These are phyloP conservation scores for Cheilosia grossa DNA, from an alignment of 2,888 invertebrate genomes.

Conservation along the genomic window DNA sequence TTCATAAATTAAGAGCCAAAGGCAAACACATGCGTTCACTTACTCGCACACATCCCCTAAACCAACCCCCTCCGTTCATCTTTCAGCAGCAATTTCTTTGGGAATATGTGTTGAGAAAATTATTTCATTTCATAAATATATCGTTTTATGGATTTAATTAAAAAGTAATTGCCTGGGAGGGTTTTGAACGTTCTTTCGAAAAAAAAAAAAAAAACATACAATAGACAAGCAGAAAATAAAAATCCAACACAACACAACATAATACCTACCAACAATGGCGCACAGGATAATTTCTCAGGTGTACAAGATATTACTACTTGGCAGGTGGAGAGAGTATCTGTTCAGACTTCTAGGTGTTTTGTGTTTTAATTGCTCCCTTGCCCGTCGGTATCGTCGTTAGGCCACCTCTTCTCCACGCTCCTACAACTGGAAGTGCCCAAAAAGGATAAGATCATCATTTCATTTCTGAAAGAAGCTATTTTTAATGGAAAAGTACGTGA, in stretches of 20 bases:
- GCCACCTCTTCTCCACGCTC: neutral
- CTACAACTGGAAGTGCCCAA: conserved; percentile 30
- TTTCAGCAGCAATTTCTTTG: conserved; percentile 22
- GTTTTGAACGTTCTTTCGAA: conserved; percentile 15
- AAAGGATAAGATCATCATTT: conserved; percentile 68
- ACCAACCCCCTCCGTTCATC: neutral
- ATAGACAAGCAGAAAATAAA: conserved; percentile 15
- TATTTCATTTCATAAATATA: conserved; percentile 71
- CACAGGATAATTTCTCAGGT: neutral
- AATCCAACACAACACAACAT: conserved; percentile 34
- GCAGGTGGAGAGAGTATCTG: conserved; percentile 32
- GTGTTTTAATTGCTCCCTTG: conserved; percentile 64
- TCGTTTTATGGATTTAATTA: conserved; percentile 74
- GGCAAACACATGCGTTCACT: conserved; percentile 31
- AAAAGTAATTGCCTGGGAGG: conserved; percentile 64
- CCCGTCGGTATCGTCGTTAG: neutral
- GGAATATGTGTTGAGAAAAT: conserved; percentile 29
- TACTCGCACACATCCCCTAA: neutral
- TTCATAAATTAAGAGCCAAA: conserved; percentile 56
- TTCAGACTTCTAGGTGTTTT: conserved; percentile 24
- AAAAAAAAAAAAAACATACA: neutral
- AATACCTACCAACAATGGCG: conserved; percentile 17
- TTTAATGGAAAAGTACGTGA: conserved; percentile 60
- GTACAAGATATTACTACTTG: conserved; percentile 32
- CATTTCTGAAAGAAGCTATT: conserved; percentile 59